Percentiles rank a stretch among this genome's conserved stretches.
phyloP scores from a whole-genome alignment of 1,140 invertebrate species.

The Cephus cinctus region DNA sequence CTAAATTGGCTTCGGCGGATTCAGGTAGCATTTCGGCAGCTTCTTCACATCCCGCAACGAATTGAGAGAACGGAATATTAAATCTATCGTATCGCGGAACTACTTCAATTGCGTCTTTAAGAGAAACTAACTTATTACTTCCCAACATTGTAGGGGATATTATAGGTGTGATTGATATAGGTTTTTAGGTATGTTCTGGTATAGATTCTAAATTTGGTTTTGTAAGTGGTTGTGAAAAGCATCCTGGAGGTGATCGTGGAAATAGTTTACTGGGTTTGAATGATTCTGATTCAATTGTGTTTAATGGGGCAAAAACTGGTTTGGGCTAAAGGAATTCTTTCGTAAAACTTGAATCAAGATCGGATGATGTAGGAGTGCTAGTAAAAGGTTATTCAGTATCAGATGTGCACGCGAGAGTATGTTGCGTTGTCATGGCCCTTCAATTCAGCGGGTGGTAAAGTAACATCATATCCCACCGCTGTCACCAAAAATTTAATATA shows the following conservation, averaged over 20 bases:
- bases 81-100: conserved; percentile 9
- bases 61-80: conserved; percentile 9
- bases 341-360: too few relatives aligned
- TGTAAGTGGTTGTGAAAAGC: conserved; percentile 4
- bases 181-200: background rate
- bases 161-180: too few relatives aligned
- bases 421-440: conserved; percentile 4
- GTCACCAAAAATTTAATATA: conserved; percentile 1
- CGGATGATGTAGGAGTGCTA: too few relatives aligned
- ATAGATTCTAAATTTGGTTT: background rate
- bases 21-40: conserved; percentile 7
- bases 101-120: conserved; percentile 13
- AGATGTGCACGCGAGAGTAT: background rate
- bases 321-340: too few relatives aligned
- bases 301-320: too few relatives aligned
- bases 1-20: conserved; percentile 4
- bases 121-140: conserved; percentile 1
- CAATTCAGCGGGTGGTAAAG: background rate
- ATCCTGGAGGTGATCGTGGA: too few relatives aligned
- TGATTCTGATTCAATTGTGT: too few relatives aligned
- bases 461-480: conserved; percentile 5
- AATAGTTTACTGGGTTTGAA: too few relatives aligned
- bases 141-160: background rate
- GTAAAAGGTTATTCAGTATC: too few relatives aligned
- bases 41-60: conserved; percentile 15